phyloP scores from a whole-genome alignment of 1,140 invertebrate species.

The Halictus rubicundus region DNA sequence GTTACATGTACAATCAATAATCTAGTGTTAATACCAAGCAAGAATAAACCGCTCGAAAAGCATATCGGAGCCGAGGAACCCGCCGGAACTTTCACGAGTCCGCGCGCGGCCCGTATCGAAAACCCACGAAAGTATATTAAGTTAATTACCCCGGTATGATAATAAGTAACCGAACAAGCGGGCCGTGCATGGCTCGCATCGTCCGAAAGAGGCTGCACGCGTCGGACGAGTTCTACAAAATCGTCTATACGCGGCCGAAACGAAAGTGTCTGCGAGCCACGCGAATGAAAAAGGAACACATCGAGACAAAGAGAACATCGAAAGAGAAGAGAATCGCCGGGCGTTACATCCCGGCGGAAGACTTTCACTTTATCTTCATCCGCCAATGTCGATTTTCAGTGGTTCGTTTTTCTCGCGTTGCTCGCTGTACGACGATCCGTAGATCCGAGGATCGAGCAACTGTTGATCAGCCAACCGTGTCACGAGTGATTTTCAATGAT shows the following conservation, averaged over 20 bases:
- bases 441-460: neutral
- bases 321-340: neutral
- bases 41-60: no score
- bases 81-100: no score
- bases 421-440: neutral
- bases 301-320: neutral
- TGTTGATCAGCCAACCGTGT: conserved; percentile 2
- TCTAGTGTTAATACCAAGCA: no score
- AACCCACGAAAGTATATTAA: no score
- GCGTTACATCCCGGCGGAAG: conserved; percentile 4
- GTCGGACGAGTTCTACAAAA: conserved; percentile 1
- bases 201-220: neutral
- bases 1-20: no score
- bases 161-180: neutral
- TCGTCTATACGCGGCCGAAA: neutral
- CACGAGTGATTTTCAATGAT: neutral
- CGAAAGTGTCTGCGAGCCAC: conserved; percentile 22
- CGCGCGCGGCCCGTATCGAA: no score
- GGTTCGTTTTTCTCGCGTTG: neutral
- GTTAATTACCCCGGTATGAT: no score
- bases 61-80: no score
- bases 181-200: neutral
- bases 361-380: conserved; percentile 56
- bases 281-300: neutral
- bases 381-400: conserved; percentile 3